phyloP scores from a whole-genome alignment of 2,888 invertebrate species.

The Lagria hirta region DNA sequence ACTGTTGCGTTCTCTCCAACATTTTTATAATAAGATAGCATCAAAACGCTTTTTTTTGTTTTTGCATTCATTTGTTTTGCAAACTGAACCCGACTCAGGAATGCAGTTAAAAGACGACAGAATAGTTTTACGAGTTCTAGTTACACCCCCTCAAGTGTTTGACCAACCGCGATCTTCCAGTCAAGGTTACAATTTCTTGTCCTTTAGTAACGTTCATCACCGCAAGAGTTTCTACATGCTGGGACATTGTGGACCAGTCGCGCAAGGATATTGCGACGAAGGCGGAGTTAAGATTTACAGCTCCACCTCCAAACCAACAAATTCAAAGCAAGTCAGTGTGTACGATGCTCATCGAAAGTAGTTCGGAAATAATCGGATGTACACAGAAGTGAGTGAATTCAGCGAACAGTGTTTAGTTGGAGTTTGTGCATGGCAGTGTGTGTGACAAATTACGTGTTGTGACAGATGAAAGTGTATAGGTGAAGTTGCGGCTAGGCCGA shows the following conservation, averaged over 20 bases:
- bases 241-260: constrained; percentile 37
- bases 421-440: constrained; percentile 41
- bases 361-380: too few relatives aligned
- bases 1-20: too few relatives aligned
- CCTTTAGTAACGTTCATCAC: constrained; percentile 45
- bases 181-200: constrained; percentile 48
- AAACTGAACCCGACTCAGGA: constrained; percentile 15
- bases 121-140: constrained; percentile 23
- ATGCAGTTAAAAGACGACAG: constrained; percentile 22
- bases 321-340: constrained; percentile 44
- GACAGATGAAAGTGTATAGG: too few relatives aligned
- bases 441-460: constrained; percentile 30
- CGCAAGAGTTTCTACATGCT: constrained; percentile 44
- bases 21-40: too few relatives aligned
- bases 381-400: too few relatives aligned
- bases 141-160: constrained; percentile 43
- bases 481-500: too few relatives aligned
- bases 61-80: too few relatives aligned
- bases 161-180: constrained; percentile 45
- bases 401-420: constrained; percentile 45
- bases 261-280: constrained; percentile 40
- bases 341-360: too few relatives aligned
- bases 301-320: constrained; percentile 47
- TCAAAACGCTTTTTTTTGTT: too few relatives aligned
- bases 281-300: constrained; percentile 33